Conservation (phyloP, 2,113 vertebrate genomes). For the Sorex fumeus region DNA sequence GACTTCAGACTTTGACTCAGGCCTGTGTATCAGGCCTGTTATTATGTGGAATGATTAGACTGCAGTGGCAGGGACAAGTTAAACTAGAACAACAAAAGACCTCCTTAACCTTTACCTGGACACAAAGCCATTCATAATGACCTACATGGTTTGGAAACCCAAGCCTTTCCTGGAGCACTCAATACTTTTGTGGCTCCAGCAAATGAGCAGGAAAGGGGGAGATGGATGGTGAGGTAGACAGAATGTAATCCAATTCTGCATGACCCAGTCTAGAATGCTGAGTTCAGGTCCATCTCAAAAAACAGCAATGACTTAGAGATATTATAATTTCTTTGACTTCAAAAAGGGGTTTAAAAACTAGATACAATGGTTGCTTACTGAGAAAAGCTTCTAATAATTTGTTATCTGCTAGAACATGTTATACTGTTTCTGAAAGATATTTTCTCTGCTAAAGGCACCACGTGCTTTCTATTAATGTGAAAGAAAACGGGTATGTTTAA, state of each 20-base stretch:
- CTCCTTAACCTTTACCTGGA: conserved; percentile 92
- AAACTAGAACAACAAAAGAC: conserved; percentile 93
- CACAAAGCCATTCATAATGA: conserved; percentile 92
- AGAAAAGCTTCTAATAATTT: conserved; percentile 81
- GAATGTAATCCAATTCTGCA: conserved; percentile 88
- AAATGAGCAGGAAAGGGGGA: conserved; percentile 87
- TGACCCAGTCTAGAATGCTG: conserved; percentile 88
- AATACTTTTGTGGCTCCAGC: conserved; percentile 84
- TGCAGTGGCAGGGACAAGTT: conserved; percentile 95
- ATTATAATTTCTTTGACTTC: conserved; percentile 84
- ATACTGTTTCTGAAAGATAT: conserved; percentile 57
- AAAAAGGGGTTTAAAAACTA: conserved; percentile 84
- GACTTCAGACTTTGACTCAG: conserved; percentile 93
- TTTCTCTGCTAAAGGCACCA: conserved; percentile 61
- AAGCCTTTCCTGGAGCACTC: conserved; percentile 85
- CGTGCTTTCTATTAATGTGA: conserved; percentile 74
- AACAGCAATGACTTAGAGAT: conserved; percentile 78
- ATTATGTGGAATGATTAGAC: conserved; percentile 98
- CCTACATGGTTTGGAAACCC: conserved; percentile 87
- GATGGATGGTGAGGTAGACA: conserved; percentile 85
- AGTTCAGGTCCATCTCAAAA: conserved; percentile 83
- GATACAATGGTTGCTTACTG: conserved; percentile 55
- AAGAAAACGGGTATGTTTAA: conserved; percentile 40
- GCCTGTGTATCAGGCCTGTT: conserved; percentile 94
- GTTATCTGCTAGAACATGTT: conserved; percentile 77